Evolutionary conservation across 2,888 invertebrate genomes (phyloP), one percentile per base, ranked within the genome.

Genomic region (Cheilosia variabilis): DNA sequence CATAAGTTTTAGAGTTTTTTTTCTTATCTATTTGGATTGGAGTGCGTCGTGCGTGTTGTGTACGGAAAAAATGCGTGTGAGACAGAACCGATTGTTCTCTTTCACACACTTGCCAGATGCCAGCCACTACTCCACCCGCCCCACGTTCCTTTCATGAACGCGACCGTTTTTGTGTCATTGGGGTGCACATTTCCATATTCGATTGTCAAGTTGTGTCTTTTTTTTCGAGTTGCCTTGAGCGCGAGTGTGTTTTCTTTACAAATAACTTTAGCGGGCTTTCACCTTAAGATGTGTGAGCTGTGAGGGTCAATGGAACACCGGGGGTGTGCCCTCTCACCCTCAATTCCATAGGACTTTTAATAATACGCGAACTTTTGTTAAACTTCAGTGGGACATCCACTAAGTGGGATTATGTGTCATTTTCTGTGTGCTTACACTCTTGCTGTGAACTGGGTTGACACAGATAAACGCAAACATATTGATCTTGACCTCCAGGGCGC

Each of bases 281-380:
- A 78, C 83, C 72, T 47, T 45, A 7, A 7, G 6, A n/a, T 5
- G 71, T 27, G 76, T 68, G 80, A 10, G 50, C 66, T 27, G 76
- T 68, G 80, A 10, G 50, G 86, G 80, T 81, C 80, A 86, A 77
- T 81, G 76, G 62, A 77, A 72, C 60, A 57, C 37, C 62, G 68
- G 58, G 75, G 24, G 65, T 66, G 69, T 65, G 69, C 34, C 75
- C 47, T 69, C 34, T 37, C 10, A 63, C 52, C 17, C 7, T 13
- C 31, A 47, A 13, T 52, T 24, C 24, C 7, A 15, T 24, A 22
- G 7, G 52, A 22, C 5, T 24, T 13, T 0, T 52, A 15, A 5
- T 24, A 7, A 5, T 47, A 9, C 19, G 7, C 47, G 17, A 9
- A 7, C 1, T 17, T 47, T 9, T 17, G 1, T 15, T 4, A 15